These are phyloP conservation scores for Sinhomidia bicolor DNA, from an alignment of 2,888 invertebrate genomes.

Conservation along the genomic window DNA sequence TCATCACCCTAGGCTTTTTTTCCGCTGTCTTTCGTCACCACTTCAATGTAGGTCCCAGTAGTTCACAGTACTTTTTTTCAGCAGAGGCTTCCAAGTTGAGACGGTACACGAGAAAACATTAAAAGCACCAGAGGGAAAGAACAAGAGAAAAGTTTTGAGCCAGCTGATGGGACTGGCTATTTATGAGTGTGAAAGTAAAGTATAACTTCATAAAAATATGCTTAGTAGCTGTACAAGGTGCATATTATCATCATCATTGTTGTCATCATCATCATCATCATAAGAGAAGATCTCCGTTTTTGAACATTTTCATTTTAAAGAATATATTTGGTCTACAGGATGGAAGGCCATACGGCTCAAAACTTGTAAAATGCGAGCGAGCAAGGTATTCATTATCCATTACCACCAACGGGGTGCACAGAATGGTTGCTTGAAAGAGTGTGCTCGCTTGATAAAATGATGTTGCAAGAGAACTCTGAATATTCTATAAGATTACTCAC, in stretches of 20 bases:
- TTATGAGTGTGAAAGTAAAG: not conserved
- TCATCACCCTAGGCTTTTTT: not conserved
- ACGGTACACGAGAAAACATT: not conserved
- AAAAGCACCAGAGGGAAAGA: not conserved
- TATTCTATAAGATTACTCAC: no score
- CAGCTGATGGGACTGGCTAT: conserved; percentile 15
- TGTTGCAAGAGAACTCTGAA: no score
- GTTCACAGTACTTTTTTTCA: not conserved
- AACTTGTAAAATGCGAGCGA: no score
- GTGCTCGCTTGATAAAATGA: no score
- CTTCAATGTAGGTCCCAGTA: not conserved
- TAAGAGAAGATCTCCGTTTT: not conserved
- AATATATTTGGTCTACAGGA: not conserved
- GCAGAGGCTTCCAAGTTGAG: not conserved
- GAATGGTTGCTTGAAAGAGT: no score
- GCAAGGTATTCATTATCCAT: no score
- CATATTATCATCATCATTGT: not conserved
- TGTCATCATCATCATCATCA: not conserved
- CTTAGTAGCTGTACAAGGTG: not conserved
- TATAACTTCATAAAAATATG: not conserved
- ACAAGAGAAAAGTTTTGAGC: not conserved
- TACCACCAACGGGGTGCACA: no score
- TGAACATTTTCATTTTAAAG: not conserved
- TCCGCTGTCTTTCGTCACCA: not conserved
- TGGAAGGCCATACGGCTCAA: no score